Conservation (phyloP, 2,888 invertebrate genomes). For the Apodemia zela region DNA sequence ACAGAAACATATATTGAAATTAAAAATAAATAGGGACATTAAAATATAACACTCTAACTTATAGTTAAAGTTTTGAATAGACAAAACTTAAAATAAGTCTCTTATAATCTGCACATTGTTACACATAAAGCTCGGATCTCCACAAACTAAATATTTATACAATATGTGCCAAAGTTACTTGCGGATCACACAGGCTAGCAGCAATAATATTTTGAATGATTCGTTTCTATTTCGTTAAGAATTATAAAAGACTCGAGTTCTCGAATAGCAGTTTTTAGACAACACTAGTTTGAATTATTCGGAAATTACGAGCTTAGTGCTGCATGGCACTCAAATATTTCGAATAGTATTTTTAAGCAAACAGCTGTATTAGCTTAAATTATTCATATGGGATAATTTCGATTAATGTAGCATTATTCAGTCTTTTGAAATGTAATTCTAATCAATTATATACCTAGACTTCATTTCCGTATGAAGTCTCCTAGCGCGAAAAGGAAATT, state of each 20-base stretch:
- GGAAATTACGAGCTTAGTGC: not conserved
- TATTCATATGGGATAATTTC: no score
- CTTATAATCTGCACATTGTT: constrained; percentile 56
- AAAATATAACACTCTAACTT: constrained; percentile 75
- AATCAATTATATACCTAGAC: no score
- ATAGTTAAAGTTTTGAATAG: constrained; percentile 78
- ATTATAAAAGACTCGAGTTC: not conserved
- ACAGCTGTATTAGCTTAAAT: no score
- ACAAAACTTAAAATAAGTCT: constrained; percentile 79
- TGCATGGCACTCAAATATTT: no score
- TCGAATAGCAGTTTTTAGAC: not conserved
- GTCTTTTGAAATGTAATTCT: no score
- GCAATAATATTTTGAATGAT: not conserved
- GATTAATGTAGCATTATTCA: no score
- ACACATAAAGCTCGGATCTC: constrained; percentile 43
- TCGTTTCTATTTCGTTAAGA: not conserved
- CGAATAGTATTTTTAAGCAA: no score
- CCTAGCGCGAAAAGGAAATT: no score
- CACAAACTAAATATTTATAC: not conserved
- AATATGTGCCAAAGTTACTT: constrained; percentile 10
- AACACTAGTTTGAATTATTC: not conserved
- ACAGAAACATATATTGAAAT: constrained; percentile 54
- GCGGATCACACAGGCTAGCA: not conserved
- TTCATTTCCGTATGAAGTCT: no score
- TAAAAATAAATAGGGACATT: constrained; percentile 70